These are phyloP conservation scores for Dendrocopos noguchii DNA, from an alignment of 2,113 vertebrate species.

Conservation along the genomic window DNA sequence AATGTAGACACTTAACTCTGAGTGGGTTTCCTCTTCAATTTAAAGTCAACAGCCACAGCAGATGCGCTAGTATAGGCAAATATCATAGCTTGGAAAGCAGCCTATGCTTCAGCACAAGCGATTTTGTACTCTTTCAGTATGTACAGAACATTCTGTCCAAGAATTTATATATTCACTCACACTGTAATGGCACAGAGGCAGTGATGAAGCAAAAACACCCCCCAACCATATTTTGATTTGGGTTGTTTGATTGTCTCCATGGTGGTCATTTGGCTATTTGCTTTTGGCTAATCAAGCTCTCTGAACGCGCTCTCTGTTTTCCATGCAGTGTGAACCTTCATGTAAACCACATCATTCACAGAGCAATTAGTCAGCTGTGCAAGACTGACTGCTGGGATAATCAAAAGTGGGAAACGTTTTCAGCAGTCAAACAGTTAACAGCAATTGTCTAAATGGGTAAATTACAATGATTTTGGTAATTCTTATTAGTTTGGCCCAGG, in stretches of 20 bases:
- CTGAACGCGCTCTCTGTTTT: not conserved
- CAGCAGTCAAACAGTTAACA: not conserved
- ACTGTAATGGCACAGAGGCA: not conserved
- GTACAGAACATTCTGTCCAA: not conserved
- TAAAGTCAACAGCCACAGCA: not conserved
- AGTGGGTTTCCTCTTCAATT: not conserved
- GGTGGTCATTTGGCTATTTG: not conserved
- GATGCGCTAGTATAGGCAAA: not conserved
- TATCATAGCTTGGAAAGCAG: not conserved
- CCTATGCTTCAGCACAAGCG: not conserved
- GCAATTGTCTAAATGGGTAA: conserved; percentile 16
- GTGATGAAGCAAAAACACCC: not conserved
- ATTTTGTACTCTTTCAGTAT: not conserved
- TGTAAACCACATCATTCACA: not conserved
- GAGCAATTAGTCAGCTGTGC: not conserved
- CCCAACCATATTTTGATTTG: not conserved
- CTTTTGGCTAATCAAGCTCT: not conserved
- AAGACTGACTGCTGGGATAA: not conserved
- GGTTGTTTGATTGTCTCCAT: not conserved
- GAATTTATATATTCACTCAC: not conserved
- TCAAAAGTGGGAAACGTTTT: not conserved
- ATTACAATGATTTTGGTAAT: conserved; percentile 11
- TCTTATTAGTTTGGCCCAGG: not conserved
- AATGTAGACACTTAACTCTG: not conserved
- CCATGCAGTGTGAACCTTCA: not conserved